These are phyloP conservation scores for Dryocosmus kuriphilus DNA, from an alignment of 2,888 invertebrate genomes.

Conservation along the genomic window DNA sequence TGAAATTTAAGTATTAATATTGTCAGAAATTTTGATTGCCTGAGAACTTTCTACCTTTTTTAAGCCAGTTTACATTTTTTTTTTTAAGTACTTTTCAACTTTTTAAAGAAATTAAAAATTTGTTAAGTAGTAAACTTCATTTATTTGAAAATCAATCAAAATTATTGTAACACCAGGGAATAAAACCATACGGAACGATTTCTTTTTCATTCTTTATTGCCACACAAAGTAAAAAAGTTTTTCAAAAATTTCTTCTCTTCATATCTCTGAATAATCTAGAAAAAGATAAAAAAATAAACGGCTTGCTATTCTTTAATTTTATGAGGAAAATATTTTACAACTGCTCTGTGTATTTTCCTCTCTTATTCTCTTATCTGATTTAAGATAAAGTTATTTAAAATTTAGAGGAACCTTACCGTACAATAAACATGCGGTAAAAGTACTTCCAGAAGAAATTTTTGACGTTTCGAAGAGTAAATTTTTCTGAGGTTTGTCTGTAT, in stretches of 20 bases:
- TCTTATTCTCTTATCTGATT: background rate
- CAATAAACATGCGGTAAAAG: background rate
- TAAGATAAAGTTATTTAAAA: slow-evolving; percentile 2
- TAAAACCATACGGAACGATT: background rate
- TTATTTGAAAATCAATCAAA: background rate
- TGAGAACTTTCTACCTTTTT: too few relatives aligned
- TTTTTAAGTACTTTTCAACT: too few relatives aligned
- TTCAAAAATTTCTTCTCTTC: background rate
- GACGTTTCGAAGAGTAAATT: background rate
- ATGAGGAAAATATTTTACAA: slow-evolving; percentile 1
- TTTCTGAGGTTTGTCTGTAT: background rate
- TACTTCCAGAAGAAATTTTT: background rate
- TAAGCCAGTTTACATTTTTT: too few relatives aligned
- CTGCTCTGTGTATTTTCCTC: background rate
- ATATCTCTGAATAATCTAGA: background rate
- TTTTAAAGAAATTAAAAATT: too few relatives aligned
- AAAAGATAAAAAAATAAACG: background rate
- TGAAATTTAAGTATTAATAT: too few relatives aligned
- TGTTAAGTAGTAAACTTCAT: background rate
- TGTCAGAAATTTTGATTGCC: too few relatives aligned
- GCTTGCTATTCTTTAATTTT: background rate
- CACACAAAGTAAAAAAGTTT: too few relatives aligned
- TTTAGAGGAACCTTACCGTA: background rate
- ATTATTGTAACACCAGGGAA: background rate
- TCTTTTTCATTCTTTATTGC: too few relatives aligned